These are phyloP conservation scores for Enteromius fasciolatus DNA, from an alignment of 2,797 vertebrate species.

Conservation along the genomic window DNA sequence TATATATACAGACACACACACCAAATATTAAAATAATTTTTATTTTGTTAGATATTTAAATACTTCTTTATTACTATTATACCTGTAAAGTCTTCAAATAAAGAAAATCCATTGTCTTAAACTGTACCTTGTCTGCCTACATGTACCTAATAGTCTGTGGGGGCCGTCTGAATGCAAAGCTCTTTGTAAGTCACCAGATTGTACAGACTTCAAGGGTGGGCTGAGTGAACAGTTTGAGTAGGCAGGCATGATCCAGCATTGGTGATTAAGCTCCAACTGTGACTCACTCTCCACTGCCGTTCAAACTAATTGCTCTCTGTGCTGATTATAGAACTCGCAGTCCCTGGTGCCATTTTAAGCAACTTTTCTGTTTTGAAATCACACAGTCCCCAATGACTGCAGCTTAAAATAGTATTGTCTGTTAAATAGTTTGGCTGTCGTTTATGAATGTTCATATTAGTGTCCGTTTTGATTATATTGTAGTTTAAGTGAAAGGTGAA, in stretches of 20 bases:
- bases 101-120: not conserved
- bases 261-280: conserved; percentile 77
- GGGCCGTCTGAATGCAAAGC: not conserved
- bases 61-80: not conserved
- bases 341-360: conserved; percentile 66
- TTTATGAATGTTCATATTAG: not conserved
- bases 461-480: not conserved
- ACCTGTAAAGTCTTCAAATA: not conserved
- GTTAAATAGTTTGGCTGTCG: not conserved
- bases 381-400: conserved; percentile 57
- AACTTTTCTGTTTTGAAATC: conserved; percentile 59
- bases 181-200: conserved; percentile 55
- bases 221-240: conserved; percentile 73
- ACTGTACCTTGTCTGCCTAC: not conserved
- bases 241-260: conserved; percentile 73
- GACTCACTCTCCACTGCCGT: conserved; percentile 69
- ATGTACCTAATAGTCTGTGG: conserved; percentile 10
- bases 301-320: conserved; percentile 70
- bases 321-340: conserved; percentile 73
- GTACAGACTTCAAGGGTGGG: conserved; percentile 50
- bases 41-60: not conserved
- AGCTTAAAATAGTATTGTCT: conserved; percentile 19
- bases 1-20: no score
- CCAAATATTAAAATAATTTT: no score
- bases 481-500: not conserved